Conservation (phyloP, 1,140 invertebrate genomes). For the Bombus superbus region DNA sequence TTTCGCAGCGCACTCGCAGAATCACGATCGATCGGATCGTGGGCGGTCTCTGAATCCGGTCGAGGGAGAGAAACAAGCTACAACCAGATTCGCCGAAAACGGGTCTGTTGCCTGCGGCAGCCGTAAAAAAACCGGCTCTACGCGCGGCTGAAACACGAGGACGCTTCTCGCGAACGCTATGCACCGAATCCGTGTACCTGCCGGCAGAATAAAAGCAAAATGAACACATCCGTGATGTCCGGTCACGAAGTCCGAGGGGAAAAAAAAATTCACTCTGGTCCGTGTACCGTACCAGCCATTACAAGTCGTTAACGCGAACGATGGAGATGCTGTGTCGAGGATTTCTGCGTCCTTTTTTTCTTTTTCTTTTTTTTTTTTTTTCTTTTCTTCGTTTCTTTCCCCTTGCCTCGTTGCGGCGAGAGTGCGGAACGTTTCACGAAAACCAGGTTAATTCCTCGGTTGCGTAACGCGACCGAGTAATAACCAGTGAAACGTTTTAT, state of each 20-base stretch:
- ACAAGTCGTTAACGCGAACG: slow-evolving; percentile 49
- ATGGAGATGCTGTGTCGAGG: neutral
- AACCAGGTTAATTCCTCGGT: slow-evolving; percentile 31
- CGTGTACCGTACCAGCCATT: slow-evolving; percentile 49
- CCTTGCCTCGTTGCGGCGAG: neutral
- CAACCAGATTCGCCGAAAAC: slow-evolving; percentile 71
- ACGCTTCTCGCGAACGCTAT: slow-evolving; percentile 41
- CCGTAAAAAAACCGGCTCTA: slow-evolving; percentile 70
- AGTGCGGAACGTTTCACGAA: neutral
- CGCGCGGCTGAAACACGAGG: slow-evolving; percentile 71
- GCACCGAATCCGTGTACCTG: slow-evolving; percentile 53
- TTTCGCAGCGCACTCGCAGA: slow-evolving; percentile 29
- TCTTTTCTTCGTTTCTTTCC: neutral
- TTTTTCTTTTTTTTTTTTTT: neutral
- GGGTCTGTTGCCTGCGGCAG: slow-evolving; percentile 49
- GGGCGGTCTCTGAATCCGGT: slow-evolving; percentile 58
- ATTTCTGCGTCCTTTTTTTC: neutral
- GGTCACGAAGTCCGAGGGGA: slow-evolving; percentile 23
- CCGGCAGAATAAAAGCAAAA: slow-evolving; percentile 2
- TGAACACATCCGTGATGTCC: slow-evolving; percentile 36
- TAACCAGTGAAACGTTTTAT: neutral
- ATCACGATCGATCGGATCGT: slow-evolving; percentile 65
- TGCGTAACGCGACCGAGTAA: slow-evolving; percentile 1
- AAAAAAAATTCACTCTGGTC: slow-evolving; percentile 38
- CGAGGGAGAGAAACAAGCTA: slow-evolving; percentile 15